A percentile compares a stretch with the other conserved stretches of the same genome.
Evolutionary conservation across 2,113 vertebrate species (phyloP).

Genomic region (Platysternon megacephalum): DNA sequence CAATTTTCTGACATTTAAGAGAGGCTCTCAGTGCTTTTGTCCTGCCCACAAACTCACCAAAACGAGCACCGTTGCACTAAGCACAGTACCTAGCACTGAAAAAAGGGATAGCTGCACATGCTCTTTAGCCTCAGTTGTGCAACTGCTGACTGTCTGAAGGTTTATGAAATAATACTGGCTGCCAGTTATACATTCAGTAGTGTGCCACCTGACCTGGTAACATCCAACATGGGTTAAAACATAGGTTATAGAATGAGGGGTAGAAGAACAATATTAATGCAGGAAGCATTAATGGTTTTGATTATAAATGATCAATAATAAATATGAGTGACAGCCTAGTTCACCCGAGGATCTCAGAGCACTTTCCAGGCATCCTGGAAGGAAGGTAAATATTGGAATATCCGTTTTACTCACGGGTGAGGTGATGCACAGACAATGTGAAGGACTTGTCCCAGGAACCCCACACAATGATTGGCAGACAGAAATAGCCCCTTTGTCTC

Average conservation of each 20-base stretch:
- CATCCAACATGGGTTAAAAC: neutral
- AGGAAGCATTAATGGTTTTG: neutral
- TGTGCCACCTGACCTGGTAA: neutral
- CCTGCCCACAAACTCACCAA: slow-evolving; percentile 41
- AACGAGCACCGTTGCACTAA: neutral
- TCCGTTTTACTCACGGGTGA: neutral
- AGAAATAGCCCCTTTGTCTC: neutral
- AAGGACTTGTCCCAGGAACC: neutral
- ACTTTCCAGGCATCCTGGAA: neutral
- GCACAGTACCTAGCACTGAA: neutral
- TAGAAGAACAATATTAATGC: neutral
- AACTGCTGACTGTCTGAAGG: neutral
- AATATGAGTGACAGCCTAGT: neutral
- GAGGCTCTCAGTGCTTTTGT: neutral
- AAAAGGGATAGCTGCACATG: neutral
- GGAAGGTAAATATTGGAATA: neutral
- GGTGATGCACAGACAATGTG: neutral
- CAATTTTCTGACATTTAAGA: slow-evolving; percentile 64
- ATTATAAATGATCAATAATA: neutral
- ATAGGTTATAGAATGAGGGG: too few relatives aligned
- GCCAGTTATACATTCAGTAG: neutral
- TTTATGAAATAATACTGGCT: neutral
- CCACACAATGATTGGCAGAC: neutral
- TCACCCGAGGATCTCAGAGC: neutral
- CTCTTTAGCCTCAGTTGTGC: neutral